These are phyloP conservation scores for Neosilurus hyrtlii DNA, from an alignment of 2,797 vertebrate genomes.

Conservation along the genomic window DNA sequence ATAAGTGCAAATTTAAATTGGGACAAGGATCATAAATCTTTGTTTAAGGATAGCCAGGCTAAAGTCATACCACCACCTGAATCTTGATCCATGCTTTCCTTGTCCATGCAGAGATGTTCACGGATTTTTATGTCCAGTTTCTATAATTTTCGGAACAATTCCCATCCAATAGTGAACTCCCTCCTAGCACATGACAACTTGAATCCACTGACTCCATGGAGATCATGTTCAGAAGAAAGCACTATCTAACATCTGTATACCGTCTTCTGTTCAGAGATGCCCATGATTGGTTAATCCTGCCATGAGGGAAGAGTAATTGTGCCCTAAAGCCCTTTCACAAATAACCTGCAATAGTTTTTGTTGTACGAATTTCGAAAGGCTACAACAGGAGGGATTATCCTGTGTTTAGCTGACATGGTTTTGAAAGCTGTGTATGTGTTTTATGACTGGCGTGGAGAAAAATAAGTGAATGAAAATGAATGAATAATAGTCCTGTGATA, in stretches of 20 bases:
- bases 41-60: not conserved
- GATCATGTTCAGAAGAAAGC: not conserved
- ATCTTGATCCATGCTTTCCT: not conserved
- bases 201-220: too few relatives aligned
- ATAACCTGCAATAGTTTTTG: too few relatives aligned
- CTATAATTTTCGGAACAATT: not conserved
- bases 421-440: too few relatives aligned
- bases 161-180: not conserved
- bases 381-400: too few relatives aligned
- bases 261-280: not conserved
- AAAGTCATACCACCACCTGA: not conserved
- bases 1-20: too few relatives aligned
- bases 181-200: not conserved
- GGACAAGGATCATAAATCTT: not conserved
- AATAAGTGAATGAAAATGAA: too few relatives aligned
- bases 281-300: not conserved
- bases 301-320: not conserved
- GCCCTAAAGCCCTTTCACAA: too few relatives aligned
- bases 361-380: too few relatives aligned
- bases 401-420: too few relatives aligned
- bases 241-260: not conserved
- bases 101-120: not conserved
- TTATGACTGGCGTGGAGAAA: too few relatives aligned
- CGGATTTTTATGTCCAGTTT: not conserved
- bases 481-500: too few relatives aligned